Percentiles rank a stretch among this genome's conserved stretches.
phyloP scores from a whole-genome alignment of 2,797 vertebrate species.

The Amblyraja radiata region DNA sequence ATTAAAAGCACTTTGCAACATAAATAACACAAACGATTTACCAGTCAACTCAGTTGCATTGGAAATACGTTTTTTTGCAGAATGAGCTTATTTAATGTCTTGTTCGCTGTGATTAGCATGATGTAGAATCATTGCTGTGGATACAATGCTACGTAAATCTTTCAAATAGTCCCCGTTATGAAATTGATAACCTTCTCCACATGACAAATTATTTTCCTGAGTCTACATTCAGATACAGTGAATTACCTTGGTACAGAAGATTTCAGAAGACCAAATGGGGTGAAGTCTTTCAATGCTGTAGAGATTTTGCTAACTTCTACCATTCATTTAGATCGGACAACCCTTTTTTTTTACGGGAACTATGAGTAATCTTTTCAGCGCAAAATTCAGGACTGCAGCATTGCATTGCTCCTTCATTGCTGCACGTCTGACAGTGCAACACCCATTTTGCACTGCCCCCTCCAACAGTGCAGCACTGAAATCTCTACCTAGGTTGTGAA shows the following conservation, averaged over 20 bases:
- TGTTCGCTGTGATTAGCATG: background rate
- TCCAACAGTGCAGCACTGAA: too few species aligned
- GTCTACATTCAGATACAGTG: background rate
- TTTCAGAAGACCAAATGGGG: background rate
- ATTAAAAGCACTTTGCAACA: background rate
- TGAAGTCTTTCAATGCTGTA: background rate
- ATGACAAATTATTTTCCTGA: background rate
- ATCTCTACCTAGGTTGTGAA: too few species aligned
- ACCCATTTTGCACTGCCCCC: too few species aligned
- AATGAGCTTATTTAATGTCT: background rate
- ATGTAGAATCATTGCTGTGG: background rate
- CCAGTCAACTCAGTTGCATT: background rate
- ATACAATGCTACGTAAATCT: background rate
- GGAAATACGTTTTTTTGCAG: background rate
- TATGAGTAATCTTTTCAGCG: too few species aligned
- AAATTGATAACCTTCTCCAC: background rate
- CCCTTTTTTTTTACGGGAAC: too few species aligned
- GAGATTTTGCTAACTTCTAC: background rate
- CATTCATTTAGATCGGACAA: background rate
- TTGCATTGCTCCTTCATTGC: too few species aligned
- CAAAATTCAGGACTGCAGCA: too few species aligned
- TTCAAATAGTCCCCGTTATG: background rate
- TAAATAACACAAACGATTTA: background rate
- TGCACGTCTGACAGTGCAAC: too few species aligned
- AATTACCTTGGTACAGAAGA: background rate